Percentiles rank a stretch among this genome's conserved stretches.
phyloP scores from a whole-genome alignment of 2,797 vertebrate species.

The Macrochelys suwanniensis region DNA sequence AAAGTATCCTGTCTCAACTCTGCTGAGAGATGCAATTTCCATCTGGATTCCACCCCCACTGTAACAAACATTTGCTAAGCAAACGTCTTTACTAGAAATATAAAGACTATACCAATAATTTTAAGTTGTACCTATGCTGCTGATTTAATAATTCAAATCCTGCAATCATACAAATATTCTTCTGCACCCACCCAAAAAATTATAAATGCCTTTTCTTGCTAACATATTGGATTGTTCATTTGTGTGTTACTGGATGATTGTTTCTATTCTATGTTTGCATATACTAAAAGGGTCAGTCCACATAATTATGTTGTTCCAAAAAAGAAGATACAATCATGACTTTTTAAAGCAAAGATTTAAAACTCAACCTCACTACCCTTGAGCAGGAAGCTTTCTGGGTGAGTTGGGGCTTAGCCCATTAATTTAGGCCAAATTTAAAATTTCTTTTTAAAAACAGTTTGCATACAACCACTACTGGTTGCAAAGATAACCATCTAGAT shows the following conservation, averaged over 20 bases:
- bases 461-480: background rate
- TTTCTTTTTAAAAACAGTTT: background rate
- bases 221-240: constrained; percentile 48
- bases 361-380: background rate
- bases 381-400: background rate
- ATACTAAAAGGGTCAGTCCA: constrained; percentile 41
- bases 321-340: constrained; percentile 11
- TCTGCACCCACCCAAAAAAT: constrained; percentile 40
- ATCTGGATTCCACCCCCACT: constrained; percentile 27
- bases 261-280: background rate
- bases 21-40: background rate
- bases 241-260: constrained; percentile 18
- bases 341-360: background rate
- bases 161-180: constrained; percentile 7
- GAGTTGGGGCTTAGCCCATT: background rate
- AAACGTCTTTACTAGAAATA: background rate
- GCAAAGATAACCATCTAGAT: background rate
- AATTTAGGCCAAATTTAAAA: background rate
- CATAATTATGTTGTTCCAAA: background rate
- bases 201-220: constrained; percentile 32
- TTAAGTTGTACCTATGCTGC: constrained; percentile 54
- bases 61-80: constrained; percentile 22
- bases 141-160: constrained; percentile 15
- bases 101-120: background rate
- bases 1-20: constrained; percentile 27